Evolutionary conservation across 1,140 invertebrate genomes (phyloP).

Genomic region (Triops cancriformis): DNA sequence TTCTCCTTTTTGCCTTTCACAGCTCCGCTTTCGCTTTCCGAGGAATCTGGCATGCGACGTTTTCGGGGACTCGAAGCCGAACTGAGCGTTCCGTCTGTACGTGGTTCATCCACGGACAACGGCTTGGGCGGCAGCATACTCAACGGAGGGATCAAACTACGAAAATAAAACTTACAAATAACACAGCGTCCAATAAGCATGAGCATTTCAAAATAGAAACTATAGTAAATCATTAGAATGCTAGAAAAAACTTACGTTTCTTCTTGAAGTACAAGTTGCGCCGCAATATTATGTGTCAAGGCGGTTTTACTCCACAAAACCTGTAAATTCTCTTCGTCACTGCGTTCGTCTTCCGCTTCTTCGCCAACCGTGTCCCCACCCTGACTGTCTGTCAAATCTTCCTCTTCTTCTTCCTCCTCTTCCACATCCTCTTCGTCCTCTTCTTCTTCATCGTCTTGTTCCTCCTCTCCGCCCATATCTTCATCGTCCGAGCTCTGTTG

Average conservation of each 20-base stretch:
- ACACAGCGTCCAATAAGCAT: too few species aligned
- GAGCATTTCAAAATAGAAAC: neutral
- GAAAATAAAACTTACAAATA: too few species aligned
- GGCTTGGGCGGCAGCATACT: neutral
- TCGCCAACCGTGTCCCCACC: conserved; percentile 31
- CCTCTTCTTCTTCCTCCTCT: conserved; percentile 33
- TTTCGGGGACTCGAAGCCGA: neutral
- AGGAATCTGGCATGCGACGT: neutral
- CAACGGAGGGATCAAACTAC: neutral
- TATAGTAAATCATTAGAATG: neutral
- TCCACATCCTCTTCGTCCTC: conserved; percentile 36
- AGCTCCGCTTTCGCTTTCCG: conserved; percentile 33
- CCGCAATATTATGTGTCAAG: neutral
- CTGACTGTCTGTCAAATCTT: conserved; percentile 35
- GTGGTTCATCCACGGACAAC: neutral
- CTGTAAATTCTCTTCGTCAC: conserved; percentile 30
- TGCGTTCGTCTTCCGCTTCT: conserved; percentile 31
- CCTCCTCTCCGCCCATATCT: neutral
- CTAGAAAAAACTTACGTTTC: neutral
- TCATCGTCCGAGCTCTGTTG: conserved; percentile 16
- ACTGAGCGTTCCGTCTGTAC: neutral
- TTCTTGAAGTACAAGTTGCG: neutral
- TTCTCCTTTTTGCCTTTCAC: conserved; percentile 28
- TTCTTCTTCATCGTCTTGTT: conserved; percentile 29
- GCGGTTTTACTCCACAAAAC: neutral